Evolutionary conservation across 2,113 vertebrate genomes (phyloP).

Genomic region (Dryoscopus gambensis): DNA sequence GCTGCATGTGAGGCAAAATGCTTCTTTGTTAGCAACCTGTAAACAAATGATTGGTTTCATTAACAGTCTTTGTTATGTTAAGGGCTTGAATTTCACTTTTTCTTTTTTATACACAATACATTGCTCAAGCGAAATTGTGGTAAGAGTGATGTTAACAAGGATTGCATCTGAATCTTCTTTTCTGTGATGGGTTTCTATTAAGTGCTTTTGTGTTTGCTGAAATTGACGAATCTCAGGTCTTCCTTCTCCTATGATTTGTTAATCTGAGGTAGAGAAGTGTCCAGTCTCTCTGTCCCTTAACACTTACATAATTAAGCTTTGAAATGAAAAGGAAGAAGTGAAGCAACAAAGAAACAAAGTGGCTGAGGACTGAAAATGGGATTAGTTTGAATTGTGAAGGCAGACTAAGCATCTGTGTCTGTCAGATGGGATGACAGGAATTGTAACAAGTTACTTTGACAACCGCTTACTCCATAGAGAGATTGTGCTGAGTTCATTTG

Average conservation of each 20-base stretch:
- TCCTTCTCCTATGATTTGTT: constrained; percentile 39
- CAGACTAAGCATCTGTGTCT: constrained; percentile 75
- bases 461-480: constrained; percentile 72
- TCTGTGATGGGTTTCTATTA: not conserved
- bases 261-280: constrained; percentile 54
- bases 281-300: constrained; percentile 46
- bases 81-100: not conserved
- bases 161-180: not conserved
- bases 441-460: constrained; percentile 84
- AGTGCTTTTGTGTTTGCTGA: not conserved
- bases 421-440: constrained; percentile 76
- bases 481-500: constrained; percentile 76
- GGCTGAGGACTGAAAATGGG: constrained; percentile 74
- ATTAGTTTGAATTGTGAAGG: constrained; percentile 78
- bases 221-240: constrained; percentile 14
- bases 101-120: not conserved
- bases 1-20: not conserved
- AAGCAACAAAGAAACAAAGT: constrained; percentile 69
- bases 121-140: not conserved
- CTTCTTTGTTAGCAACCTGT: not conserved
- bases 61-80: not conserved
- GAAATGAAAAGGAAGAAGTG: constrained; percentile 70
- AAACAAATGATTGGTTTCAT: not conserved
- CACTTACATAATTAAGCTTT: constrained; percentile 68
- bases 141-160: not conserved